Evolutionary conservation across 2,113 vertebrate genomes (phyloP).

Genomic region (Dromas ardeola): DNA sequence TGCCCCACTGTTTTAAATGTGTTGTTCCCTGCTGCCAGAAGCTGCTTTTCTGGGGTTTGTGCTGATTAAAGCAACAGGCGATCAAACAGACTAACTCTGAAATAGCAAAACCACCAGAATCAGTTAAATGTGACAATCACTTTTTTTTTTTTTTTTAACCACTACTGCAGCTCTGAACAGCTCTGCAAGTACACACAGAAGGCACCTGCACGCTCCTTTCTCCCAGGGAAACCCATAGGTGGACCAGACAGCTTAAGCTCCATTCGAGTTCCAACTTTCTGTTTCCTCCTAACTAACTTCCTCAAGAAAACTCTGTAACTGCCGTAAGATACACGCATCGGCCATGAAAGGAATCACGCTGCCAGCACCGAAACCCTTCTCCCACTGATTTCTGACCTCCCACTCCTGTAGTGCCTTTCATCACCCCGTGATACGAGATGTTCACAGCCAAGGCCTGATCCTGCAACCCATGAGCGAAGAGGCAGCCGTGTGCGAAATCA

Average conservation of each 20-base stretch:
- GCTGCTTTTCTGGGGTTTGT: neutral
- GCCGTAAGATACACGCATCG: rapidly evolving
- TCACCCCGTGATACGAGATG: neutral
- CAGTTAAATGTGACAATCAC: neutral
- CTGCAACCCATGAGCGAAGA: rapidly evolving
- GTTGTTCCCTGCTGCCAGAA: neutral
- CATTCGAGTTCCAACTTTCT: rapidly evolving
- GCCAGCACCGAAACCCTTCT: neutral
- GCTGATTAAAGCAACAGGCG: neutral
- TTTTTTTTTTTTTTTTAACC: neutral
- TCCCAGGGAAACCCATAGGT: neutral
- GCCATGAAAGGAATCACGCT: neutral
- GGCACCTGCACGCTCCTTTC: neutral
- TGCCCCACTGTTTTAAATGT: neutral
- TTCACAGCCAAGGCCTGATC: neutral
- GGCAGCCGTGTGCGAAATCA: rapidly evolving
- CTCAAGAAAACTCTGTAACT: neutral
- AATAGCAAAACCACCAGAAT: neutral
- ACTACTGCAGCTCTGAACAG: neutral
- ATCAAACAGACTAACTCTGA: neutral
- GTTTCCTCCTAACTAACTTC: neutral
- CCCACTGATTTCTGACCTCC: neutral
- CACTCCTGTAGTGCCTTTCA: neutral
- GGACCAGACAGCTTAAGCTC: neutral
- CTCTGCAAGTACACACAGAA: neutral